Evolutionary conservation across 2,113 vertebrate genomes (phyloP).

Genomic region (Leptobrachium ailaonicum): DNA sequence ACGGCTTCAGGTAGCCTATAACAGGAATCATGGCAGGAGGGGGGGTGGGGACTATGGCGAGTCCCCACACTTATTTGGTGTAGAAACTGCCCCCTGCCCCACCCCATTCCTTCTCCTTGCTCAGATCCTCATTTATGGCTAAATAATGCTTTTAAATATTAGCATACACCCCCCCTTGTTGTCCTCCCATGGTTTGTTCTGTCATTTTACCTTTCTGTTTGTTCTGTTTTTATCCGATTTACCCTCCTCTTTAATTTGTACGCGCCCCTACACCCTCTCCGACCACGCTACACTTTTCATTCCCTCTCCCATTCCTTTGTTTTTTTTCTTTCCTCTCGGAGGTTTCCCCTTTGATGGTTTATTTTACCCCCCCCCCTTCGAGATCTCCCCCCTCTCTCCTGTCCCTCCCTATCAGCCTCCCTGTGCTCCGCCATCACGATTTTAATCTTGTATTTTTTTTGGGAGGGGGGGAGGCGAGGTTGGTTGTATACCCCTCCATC

Average conservation of each 20-base stretch:
- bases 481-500: constrained; percentile 4
- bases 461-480: not conserved
- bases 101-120: too few relatives aligned
- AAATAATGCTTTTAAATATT: too few relatives aligned
- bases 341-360: not conserved
- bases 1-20: too few relatives aligned
- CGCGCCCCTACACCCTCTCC: not conserved
- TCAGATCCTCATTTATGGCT: too few relatives aligned
- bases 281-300: not conserved
- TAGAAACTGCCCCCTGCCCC: too few relatives aligned
- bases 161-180: too few relatives aligned
- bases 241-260: not conserved
- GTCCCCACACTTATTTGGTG: too few relatives aligned
- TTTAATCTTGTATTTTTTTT: constrained; percentile 9
- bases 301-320: not conserved
- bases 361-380: too few relatives aligned
- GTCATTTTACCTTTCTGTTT: not conserved
- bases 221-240: not conserved
- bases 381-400: not conserved
- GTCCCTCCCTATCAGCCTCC: not conserved
- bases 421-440: not conserved
- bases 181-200: too few relatives aligned
- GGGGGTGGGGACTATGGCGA: too few relatives aligned
- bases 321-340: not conserved
- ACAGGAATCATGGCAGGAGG: too few relatives aligned